Base-by-base conservation (phyloP, 23 tunicate genomes). In the Diplosoma virens region DNA sequence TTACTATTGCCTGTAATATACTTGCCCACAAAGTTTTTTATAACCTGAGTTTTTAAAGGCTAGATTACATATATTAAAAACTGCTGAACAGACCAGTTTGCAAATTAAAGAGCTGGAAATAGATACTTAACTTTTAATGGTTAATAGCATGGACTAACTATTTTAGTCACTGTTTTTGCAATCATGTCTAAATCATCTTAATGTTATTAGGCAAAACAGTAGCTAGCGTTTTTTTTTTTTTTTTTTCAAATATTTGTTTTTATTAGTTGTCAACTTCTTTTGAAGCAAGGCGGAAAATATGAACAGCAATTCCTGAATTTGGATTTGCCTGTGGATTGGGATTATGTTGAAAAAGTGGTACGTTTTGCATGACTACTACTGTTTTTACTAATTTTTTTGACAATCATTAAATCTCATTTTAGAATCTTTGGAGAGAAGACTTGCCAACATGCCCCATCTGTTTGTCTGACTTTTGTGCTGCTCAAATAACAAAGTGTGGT, bases 391-490 rank as follows among this genome's bases (percentile, higher is more conserved):
- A 7, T 14, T 41, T 14, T 41, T 41, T n/a, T n/a, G n/a, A n/a
- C n/a, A n/a, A n/a, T n/a, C n/a, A n/a, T n/a, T n/a, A n/a, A n/a
- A n/a, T n/a, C 24, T 20, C 4, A 14, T 22, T n/a, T 7, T 23
- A 84, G 89, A 84, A 84, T 56, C 67, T 84, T 64, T 84, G 89
- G 89, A 65, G 64, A 25, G 53, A 69, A 23, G 88, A 82, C 26
- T 48, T 56, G 17, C 74, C 88, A 0, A 55, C 79, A 1, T 92
- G 98, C 37, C 98, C 98, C 50, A 92, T 92, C 11, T 92, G 98
- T 75, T 58, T 92, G 67, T 30, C 59, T 27, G 76, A 79, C 5
- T 86, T 90, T 26, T 26, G 58, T 64, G 89, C 82, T 47, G 84
- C 94, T 5, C 55, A 67, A 23, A 78, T 93, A 7, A 87, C 93